These are phyloP conservation scores for Dione vanillae DNA, from an alignment of 2,888 invertebrate species.

Conservation along the genomic window DNA sequence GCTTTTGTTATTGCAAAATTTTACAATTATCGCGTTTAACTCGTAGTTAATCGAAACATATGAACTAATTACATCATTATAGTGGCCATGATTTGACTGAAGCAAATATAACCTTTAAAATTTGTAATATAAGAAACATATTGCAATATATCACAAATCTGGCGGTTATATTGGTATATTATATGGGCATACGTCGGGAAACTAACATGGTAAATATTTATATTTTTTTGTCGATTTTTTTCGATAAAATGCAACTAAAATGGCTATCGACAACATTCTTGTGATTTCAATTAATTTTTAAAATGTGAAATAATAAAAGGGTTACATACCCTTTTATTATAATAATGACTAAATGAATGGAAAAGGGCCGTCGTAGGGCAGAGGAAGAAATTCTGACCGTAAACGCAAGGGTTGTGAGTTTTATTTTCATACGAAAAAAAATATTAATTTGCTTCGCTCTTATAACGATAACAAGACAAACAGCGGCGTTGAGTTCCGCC, in stretches of 20 bases:
- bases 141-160: neutral
- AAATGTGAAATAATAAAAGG: conserved; percentile 14
- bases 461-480: too few species aligned
- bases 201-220: neutral
- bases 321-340: too few species aligned
- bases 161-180: conserved; percentile 9
- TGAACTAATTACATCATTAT: conserved; percentile 26
- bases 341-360: too few species aligned
- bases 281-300: conserved; percentile 19
- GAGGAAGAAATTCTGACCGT: too few species aligned
- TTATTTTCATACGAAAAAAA: too few species aligned
- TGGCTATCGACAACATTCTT: conserved; percentile 16
- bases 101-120: neutral
- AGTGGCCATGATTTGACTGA: conserved; percentile 13
- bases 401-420: too few species aligned
- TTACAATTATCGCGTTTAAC: conserved; percentile 4
- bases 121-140: neutral
- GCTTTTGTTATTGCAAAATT: conserved; percentile 8
- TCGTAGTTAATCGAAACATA: conserved; percentile 12
- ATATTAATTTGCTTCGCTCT: too few species aligned
- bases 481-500: too few species aligned
- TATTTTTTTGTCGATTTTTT: conserved; percentile 6
- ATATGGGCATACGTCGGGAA: neutral
- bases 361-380: too few species aligned
- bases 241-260: conserved; percentile 4